Conservation (phyloP, 1,140 invertebrate species). For the Alviniconcha marisindica region DNA sequence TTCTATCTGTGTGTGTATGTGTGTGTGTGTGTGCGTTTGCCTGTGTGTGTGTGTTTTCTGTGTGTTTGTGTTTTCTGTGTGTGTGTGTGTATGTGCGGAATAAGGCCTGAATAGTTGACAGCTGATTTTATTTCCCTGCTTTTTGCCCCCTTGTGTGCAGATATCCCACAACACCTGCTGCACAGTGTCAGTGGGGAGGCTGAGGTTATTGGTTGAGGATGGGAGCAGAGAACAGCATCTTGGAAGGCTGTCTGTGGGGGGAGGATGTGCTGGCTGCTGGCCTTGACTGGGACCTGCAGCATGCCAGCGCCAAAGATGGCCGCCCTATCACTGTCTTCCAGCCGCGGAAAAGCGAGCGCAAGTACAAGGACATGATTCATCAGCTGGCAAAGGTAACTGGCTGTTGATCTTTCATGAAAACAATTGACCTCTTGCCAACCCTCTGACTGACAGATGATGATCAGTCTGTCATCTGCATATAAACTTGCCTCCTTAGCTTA, state of each 20-base stretch:
- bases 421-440: too few species aligned
- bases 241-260: constrained; percentile 59
- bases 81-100: background rate
- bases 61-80: background rate
- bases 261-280: constrained; percentile 18
- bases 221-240: constrained; percentile 63
- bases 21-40: too few species aligned
- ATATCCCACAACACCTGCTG: background rate
- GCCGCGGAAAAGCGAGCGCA: constrained; percentile 50
- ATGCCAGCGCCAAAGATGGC: constrained; percentile 51
- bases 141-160: background rate
- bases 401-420: too few species aligned
- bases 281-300: constrained; percentile 51
- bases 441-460: too few species aligned
- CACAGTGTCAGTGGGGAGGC: too few species aligned
- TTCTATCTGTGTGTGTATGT: too few species aligned
- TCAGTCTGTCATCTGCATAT: too few species aligned
- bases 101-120: background rate
- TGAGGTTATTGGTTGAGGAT: too few species aligned
- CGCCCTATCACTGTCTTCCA: constrained; percentile 53
- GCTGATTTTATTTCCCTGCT: too few species aligned
- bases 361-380: constrained; percentile 53
- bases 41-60: too few species aligned
- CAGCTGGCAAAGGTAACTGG: constrained; percentile 57
- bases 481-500: too few species aligned